Conservation (phyloP, 2,113 vertebrate genomes). For the Phylloscopus whistleri region DNA sequence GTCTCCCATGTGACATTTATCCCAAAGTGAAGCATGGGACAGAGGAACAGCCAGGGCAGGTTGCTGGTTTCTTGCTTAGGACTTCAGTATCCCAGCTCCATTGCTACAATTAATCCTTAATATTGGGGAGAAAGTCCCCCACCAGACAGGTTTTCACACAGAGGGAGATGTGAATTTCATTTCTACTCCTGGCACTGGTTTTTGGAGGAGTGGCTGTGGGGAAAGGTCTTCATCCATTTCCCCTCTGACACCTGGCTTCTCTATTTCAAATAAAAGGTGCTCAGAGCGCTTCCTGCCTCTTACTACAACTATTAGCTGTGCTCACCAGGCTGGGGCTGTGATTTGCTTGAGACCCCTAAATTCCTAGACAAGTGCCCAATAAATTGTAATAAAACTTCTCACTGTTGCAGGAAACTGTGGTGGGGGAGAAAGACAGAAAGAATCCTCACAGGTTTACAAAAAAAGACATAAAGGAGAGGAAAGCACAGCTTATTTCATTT, state of each 20-base stretch:
- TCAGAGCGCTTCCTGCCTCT: neutral
- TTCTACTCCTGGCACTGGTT: neutral
- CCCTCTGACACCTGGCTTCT: neutral
- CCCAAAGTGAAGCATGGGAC: fast-evolving
- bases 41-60: neutral
- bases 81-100: neutral
- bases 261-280: neutral
- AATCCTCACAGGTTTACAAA: neutral
- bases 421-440: neutral
- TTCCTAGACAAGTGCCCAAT: neutral
- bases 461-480: neutral
- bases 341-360: neutral
- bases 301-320: neutral
- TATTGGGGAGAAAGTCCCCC: fast-evolving
- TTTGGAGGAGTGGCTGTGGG: neutral
- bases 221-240: neutral
- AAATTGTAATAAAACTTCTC: neutral
- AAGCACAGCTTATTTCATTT: constrained; percentile 21
- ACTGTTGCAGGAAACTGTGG: neutral
- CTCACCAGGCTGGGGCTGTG: neutral
- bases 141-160: neutral
- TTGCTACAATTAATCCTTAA: neutral
- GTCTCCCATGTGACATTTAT: neutral
- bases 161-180: neutral
- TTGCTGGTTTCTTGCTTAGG: neutral